These are phyloP conservation scores for Periparus ater DNA, from an alignment of 2,797 vertebrate species.

Conservation along the genomic window DNA sequence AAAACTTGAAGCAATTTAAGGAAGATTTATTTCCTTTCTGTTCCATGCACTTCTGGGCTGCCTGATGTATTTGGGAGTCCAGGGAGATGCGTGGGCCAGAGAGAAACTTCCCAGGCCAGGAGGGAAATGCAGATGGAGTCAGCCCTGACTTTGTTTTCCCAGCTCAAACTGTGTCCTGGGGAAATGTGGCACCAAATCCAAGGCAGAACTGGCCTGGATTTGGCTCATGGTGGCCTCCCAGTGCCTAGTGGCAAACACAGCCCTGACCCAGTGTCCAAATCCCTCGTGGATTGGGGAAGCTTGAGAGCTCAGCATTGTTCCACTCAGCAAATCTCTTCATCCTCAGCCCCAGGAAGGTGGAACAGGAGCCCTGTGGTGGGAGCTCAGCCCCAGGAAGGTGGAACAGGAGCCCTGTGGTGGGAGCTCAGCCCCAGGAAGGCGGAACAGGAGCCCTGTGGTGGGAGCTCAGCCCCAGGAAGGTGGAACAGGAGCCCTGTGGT, in stretches of 20 bases:
- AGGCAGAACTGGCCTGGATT: not conserved
- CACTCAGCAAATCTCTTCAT: not conserved
- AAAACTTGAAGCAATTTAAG: not conserved
- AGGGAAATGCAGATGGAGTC: not conserved
- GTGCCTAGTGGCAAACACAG: not conserved
- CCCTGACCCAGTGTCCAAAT: not conserved
- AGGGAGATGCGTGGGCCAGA: not conserved
- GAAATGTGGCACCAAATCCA: not conserved
- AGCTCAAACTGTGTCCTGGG: fast-evolving
- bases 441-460: too few relatives aligned
- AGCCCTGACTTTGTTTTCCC: not conserved
- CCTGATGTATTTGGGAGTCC: not conserved
- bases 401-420: not conserved
- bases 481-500: too few relatives aligned
- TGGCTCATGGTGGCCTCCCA: not conserved
- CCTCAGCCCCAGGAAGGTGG: not conserved
- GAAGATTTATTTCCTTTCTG: not conserved
- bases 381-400: not conserved
- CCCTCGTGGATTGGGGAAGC: fast-evolving
- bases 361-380: not conserved
- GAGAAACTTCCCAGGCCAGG: not conserved
- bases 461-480: too few relatives aligned
- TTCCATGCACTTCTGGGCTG: not conserved
- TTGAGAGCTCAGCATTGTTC: not conserved
- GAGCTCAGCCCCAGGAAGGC: too few relatives aligned